Evolutionary conservation across 2,888 invertebrate genomes (phyloP), one percentile per base, ranked within the genome.

Genomic region (Tenthredo distinguenda): DNA sequence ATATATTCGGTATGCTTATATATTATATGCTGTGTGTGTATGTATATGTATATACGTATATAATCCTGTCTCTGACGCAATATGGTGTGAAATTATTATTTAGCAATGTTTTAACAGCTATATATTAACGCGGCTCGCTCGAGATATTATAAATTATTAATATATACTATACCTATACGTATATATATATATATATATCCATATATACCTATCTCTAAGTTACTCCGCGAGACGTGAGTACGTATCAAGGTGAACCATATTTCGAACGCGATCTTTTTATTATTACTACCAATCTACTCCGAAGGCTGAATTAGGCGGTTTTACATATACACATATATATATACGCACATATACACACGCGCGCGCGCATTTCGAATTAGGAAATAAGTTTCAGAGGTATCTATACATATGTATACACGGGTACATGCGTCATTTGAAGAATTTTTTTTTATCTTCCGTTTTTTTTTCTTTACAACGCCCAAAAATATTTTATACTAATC

Each of bases 201-300:
- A 37, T 5, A 3, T 5, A 3, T 37, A 37, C 43, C 43, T 43
- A 43, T 47, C 12, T 47, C 47, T 47, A 47, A 47, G 47, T 3
- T 47, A 15, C 15, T 15, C 47, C 47, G 47, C 47, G 47, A 47
- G 47, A 47, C 47, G 6, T n/a, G n/a, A n/a, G n/a, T 50, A 40
- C 5, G 37, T 40, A 74, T 74, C 72, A 74, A 74, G 72, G 72
- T 74, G 72, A 74, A 74, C 76, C 62, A 62, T 71, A 71, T 71
- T 71, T 71, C 37, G 71, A 71, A 71, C 37, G 71, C 71, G 37
- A 71, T 71, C 34, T 71, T 37, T 34, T n/a, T n/a, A 71, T 71
- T 71, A 71, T 71, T 71, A 68, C 68, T 34, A 34, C 21, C 43
- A 43, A 74, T 74, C 72, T 74, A 74, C 72, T 74, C 72, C 12